A percentile compares a stretch with the other conserved stretches of the same genome.
phyloP scores from a whole-genome alignment of 2,888 invertebrate genomes.

The Peribatodes rhomboidaria region DNA sequence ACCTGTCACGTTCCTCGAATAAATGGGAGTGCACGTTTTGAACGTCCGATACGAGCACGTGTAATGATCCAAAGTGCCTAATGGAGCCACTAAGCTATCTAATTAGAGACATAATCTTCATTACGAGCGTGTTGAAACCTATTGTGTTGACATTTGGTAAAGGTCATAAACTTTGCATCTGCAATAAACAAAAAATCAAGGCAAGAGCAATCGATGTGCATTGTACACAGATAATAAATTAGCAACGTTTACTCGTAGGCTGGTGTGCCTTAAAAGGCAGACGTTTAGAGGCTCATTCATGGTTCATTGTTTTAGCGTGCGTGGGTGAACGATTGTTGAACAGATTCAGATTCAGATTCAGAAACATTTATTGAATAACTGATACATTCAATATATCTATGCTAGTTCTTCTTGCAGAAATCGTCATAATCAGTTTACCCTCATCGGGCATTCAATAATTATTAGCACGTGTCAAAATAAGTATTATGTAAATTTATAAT shows the following conservation, averaged over 20 bases:
- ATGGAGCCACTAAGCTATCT: slow-evolving; percentile 54
- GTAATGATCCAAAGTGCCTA: slow-evolving; percentile 52
- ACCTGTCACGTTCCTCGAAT: slow-evolving; percentile 58
- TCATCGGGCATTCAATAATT: too few relatives aligned
- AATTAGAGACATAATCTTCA: slow-evolving; percentile 54
- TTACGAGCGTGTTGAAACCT: slow-evolving; percentile 22
- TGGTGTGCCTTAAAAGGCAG: slow-evolving; percentile 62
- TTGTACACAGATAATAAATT: slow-evolving; percentile 56
- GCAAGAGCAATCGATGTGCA: slow-evolving; percentile 24
- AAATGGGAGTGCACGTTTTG: slow-evolving; percentile 48
- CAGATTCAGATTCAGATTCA: too few relatives aligned
- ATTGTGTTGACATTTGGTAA: slow-evolving; percentile 20
- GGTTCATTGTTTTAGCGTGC: slow-evolving; percentile 70
- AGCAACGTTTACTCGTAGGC: slow-evolving; percentile 64
- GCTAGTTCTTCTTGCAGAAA: too few relatives aligned
- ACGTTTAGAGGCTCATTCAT: slow-evolving; percentile 64
- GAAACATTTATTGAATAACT: too few relatives aligned
- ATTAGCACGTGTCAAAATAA: too few relatives aligned
- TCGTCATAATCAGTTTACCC: too few relatives aligned
- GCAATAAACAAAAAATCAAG: slow-evolving; percentile 22
- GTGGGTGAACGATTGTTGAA: slow-evolving; percentile 78
- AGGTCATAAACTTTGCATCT: slow-evolving; percentile 22
- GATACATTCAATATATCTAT: too few relatives aligned
- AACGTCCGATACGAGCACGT: slow-evolving; percentile 55
- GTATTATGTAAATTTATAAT: too few relatives aligned